phyloP scores from a whole-genome alignment of 2,888 invertebrate species.

The Ornithoptera priamus region DNA sequence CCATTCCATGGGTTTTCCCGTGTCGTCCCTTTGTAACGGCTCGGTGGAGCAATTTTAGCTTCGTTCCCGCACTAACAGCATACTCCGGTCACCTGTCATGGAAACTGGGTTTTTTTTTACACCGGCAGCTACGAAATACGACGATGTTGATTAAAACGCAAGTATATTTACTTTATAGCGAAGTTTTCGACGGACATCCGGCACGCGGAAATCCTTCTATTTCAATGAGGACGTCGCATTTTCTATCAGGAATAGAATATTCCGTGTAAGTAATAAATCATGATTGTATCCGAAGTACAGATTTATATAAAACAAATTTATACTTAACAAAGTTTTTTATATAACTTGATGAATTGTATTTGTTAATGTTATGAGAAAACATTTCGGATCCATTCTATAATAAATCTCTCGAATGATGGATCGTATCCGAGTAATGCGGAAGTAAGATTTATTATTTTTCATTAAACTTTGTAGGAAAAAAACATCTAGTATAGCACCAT shows the following conservation, averaged over 20 bases:
- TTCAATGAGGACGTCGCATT: no score
- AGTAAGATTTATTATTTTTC: neutral
- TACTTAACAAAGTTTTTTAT: conserved; percentile 15
- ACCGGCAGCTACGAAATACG: neutral
- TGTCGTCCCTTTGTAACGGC: neutral
- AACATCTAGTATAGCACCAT: conserved; percentile 2
- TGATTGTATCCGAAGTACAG: neutral
- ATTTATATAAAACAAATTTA: conserved; percentile 13
- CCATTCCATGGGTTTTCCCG: neutral
- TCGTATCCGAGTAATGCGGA: conserved; percentile 7
- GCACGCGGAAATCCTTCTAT: neutral
- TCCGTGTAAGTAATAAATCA: conserved; percentile 10
- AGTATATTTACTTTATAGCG: conserved; percentile 6
- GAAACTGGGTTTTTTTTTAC: neutral
- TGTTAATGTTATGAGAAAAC: conserved; percentile 19
- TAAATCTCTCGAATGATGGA: conserved; percentile 20
- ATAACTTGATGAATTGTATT: conserved; percentile 28
- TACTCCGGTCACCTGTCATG: conserved; percentile 22
- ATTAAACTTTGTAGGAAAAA: no score
- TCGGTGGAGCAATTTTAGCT: conserved; percentile 20
- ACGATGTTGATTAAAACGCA: conserved; percentile 17
- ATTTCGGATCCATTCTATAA: conserved; percentile 4
- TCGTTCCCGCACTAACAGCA: conserved; percentile 16
- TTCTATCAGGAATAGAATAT: no score
- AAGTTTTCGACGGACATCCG: conserved; percentile 2